Evolutionary conservation across 1,140 invertebrate species (phyloP).

Genomic region (Trichoplusia ni): DNA sequence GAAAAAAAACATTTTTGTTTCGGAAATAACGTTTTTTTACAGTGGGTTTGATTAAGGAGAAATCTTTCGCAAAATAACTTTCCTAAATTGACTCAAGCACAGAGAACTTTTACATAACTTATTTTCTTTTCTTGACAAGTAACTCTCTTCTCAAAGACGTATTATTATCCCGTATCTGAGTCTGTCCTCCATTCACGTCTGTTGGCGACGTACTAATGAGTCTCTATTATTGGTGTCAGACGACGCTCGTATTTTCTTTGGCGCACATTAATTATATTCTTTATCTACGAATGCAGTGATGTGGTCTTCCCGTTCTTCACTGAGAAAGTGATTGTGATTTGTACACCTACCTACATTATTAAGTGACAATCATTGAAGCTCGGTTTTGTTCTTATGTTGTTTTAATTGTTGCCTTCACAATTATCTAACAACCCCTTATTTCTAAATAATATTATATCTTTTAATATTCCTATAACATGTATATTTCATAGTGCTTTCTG

Average conservation of each 20-base stretch:
- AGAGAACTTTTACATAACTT: no score
- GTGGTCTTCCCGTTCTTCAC: neutral
- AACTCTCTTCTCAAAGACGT: slow-evolving; percentile 10
- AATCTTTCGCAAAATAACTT: no score
- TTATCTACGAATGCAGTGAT: slow-evolving; percentile 10
- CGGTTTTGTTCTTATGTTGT: no score
- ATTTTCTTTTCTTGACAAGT: neutral
- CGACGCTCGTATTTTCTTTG: slow-evolving; percentile 18
- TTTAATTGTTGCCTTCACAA: no score
- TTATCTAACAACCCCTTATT: no score
- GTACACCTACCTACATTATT: no score
- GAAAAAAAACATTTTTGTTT: neutral
- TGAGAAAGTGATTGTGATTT: neutral
- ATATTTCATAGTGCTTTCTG: no score
- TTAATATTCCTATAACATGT: no score
- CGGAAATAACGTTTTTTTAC: neutral
- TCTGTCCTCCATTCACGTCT: slow-evolving; percentile 7
- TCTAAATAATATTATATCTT: no score
- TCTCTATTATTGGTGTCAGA: slow-evolving; percentile 21
- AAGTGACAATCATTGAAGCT: no score
- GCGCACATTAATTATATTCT: slow-evolving; percentile 26
- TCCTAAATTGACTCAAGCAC: no score
- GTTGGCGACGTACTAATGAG: slow-evolving; percentile 27
- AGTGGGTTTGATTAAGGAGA: neutral
- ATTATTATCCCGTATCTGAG: slow-evolving; percentile 19